phyloP scores from a whole-genome alignment of 2,113 vertebrate species.

The Nerophis lumbriciformis region DNA sequence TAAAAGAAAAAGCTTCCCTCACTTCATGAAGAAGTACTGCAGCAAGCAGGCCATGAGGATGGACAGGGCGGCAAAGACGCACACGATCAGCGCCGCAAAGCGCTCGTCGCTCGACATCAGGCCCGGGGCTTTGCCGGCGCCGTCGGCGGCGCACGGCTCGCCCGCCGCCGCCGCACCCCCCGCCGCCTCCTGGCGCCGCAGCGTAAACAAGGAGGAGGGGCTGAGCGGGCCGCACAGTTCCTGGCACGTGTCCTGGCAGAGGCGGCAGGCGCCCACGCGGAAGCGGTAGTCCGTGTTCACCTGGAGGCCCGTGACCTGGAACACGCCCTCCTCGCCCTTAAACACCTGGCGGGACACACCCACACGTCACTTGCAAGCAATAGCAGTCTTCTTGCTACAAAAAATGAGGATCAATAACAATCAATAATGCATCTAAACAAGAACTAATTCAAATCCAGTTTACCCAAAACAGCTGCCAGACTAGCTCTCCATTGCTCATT shows the following conservation, averaged over 20 bases:
- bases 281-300: slow-evolving; percentile 93
- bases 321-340: slow-evolving; percentile 89
- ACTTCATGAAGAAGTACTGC: slow-evolving; percentile 98
- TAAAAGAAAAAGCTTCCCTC: slow-evolving; percentile 54
- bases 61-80: slow-evolving; percentile 86
- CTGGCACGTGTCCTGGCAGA: slow-evolving; percentile 85
- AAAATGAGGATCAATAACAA: no score
- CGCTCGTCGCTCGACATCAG: slow-evolving; percentile 89
- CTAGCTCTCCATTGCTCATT: no score
- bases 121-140: slow-evolving; percentile 71
- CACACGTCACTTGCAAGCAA: no score
- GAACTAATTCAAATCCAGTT: no score
- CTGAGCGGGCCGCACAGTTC: slow-evolving; percentile 95
- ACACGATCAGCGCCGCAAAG: slow-evolving; percentile 89
- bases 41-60: slow-evolving; percentile 95
- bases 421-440: no score
- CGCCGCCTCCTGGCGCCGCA: slow-evolving; percentile 75
- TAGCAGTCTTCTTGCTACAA: no score
- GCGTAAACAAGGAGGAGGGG: slow-evolving; percentile 83
- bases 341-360: slow-evolving; percentile 77
- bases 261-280: slow-evolving; percentile 91
- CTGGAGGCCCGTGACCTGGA: slow-evolving; percentile 93
- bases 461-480: no score
- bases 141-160: slow-evolving; percentile 66
- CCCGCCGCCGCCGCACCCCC: slow-evolving; percentile 68